Base-by-base conservation (phyloP, 1,140 invertebrate species). In the Cydia fagiglandana region DNA sequence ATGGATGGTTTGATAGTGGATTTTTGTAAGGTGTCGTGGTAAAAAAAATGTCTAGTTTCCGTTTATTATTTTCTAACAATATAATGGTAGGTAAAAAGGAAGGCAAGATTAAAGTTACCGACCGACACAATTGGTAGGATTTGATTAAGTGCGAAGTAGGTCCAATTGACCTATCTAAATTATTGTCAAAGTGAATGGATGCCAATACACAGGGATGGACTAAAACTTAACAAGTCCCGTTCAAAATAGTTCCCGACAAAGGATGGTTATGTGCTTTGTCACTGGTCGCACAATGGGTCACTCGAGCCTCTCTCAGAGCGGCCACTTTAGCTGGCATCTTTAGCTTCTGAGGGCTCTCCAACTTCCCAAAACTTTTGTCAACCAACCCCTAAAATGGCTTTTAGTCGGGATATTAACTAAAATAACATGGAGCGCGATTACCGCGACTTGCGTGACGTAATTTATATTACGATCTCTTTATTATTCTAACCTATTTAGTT, bases 201-300 rank as follows among this genome's bases (percentile, higher is more conserved):
- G 34, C 34, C 34, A n/a, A 70, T 70, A 68, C 6, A 10, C 66
- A 38, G 20, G n/a, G 7, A 24, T 38, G 38, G 7, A 38, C 66
- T 9, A 68, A 70, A 70, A 70, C 66, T 70, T 70, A 70, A 41
- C 66, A 38, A 70, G 38, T 70, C 12, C 30, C 64, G 64, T 70
- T 41, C 66, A 38, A 70, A 17, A 45, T 70, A 45, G 30, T 70
- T 70, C 15, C 12, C 38, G 66, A 70, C 66, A 38, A 70, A 38
- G 66, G 66, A 41, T 7, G 30, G 66, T 70, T 70, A 70, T 70
- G 66, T 70, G 66, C 66, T 70, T 70, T 38, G 66, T 70, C 66
- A 68, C 64, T 38, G 38, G 64, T 30, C 30, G 30, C 38, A 70
- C 66, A 70, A 70, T 70, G 38, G 66, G 66, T 70, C 66, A 70